phyloP scores from a whole-genome alignment of 53 echinoderm and acorn worm genomes.

The Glandiceps talaboti region DNA sequence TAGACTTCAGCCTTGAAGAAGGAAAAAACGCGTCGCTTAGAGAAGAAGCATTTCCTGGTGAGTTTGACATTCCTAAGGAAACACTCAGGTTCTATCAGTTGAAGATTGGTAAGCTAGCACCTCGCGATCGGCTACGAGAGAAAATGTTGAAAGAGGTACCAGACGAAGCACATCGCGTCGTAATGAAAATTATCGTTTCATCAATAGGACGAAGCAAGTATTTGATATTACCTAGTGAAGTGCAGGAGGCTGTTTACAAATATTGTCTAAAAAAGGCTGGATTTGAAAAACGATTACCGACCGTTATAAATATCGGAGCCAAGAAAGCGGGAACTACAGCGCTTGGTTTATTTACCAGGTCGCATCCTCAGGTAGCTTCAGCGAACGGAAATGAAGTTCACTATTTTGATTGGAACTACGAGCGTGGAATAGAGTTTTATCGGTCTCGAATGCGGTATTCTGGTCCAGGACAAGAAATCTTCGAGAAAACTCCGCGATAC shows the following conservation, averaged over 20 bases:
- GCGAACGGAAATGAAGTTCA: slow-evolving; percentile 86
- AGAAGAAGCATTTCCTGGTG: too few species aligned
- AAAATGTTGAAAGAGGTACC: neutral
- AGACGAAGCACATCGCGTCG: neutral
- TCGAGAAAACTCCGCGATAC: slow-evolving; percentile 88
- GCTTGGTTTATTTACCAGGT: slow-evolving; percentile 56
- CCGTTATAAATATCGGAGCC: slow-evolving; percentile 71
- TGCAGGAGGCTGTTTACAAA: slow-evolving; percentile 43
- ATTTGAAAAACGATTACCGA: slow-evolving; percentile 43
- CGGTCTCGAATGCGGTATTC: slow-evolving; percentile 61
- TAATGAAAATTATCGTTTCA: neutral
- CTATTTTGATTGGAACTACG: slow-evolving; percentile 81
- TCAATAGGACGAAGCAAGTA: neutral
- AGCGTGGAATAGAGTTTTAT: slow-evolving; percentile 62
- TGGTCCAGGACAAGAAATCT: slow-evolving; percentile 25
- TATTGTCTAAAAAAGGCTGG: slow-evolving; percentile 25
- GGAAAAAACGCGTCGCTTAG: too few species aligned
- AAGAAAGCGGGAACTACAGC: slow-evolving; percentile 96
- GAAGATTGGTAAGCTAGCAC: neutral
- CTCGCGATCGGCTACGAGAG: neutral
- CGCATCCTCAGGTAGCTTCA: slow-evolving; percentile 73
- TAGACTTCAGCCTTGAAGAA: too few species aligned
- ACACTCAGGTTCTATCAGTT: neutral
- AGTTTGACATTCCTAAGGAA: neutral
- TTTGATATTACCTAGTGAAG: neutral